Evolutionary conservation across 2,888 invertebrate genomes (phyloP), one percentile per base, ranked within the genome.

Genomic region (Amphipyra tragopoginis): DNA sequence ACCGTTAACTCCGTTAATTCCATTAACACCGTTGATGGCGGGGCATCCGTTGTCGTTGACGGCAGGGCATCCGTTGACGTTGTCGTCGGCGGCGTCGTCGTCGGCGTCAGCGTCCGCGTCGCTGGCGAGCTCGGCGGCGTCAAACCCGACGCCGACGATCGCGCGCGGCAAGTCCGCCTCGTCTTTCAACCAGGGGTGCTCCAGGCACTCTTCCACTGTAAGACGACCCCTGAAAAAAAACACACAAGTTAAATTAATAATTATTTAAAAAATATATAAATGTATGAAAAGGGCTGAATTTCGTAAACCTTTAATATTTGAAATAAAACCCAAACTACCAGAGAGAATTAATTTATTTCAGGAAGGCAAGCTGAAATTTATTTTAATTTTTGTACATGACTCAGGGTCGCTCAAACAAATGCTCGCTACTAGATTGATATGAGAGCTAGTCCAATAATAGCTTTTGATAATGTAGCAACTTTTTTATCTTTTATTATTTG

Each of bases 151-250:
- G 71, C 93, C 93, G 59, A 90, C 91, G 76, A 95, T 94, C 78
- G 90, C 93, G 70, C 92, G 93, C 78, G 95, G 95, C 75, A 96
- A 88, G 70, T 95, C 92, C 79, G 92, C 90, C 82, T 95, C 96
- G 92, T 96, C 96, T 93, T 95, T 95, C 82, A 99, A 96, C 99
- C 98, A 99, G 85, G 97, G 96, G 95, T 99, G 98, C 90, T 97
- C 96, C 88, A 98, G 96, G 94, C 98, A 97, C 93, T 98, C 97
- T 86, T 96, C 96, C 86, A 98, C 98, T 89, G 97, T 97, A 94
- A 98, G 96, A 93, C 98, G 97, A 93, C 97, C 97, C 93, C 98
- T 98, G 95, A 10, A 96, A 95, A n/a, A 26, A 10, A 13, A 29
- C 9, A 47, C n/a, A 48, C 36, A 26, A 29, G 14, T 33, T 38